A percentile compares a stretch with the other conserved stretches of the same genome.
Evolutionary conservation across 2,113 vertebrate species (phyloP).

Genomic region (Takifugu flavidus): DNA sequence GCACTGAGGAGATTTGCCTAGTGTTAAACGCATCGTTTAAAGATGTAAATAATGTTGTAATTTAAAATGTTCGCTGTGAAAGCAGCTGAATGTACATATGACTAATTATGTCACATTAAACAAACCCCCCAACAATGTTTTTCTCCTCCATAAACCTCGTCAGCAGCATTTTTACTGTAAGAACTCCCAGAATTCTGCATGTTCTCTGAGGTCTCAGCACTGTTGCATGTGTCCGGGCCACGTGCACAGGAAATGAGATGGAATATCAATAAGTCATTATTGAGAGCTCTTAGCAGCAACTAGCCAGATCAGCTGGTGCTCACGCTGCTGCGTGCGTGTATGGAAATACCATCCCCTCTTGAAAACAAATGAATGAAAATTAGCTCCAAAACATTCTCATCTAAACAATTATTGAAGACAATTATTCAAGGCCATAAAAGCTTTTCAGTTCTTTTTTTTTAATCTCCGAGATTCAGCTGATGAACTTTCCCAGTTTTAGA

Average conservation of each 20-base stretch:
- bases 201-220: background rate
- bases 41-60: constrained; percentile 54
- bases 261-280: constrained; percentile 46
- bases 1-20: no score
- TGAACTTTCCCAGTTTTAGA: background rate
- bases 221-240: constrained; percentile 31
- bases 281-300: constrained; percentile 6
- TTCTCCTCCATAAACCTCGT: constrained; percentile 4
- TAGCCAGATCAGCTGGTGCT: constrained; percentile 6
- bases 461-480: background rate
- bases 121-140: no score
- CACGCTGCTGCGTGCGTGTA: background rate
- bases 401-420: no score
- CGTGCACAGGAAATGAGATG: constrained; percentile 22
- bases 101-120: constrained; percentile 11
- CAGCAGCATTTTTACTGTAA: background rate
- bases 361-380: no score
- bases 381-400: no score
- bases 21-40: constrained; percentile 50
- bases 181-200: background rate
- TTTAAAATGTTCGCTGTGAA: constrained; percentile 41
- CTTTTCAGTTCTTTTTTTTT: background rate
- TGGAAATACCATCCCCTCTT: background rate
- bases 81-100: constrained; percentile 37
- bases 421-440: no score